These are phyloP conservation scores for Macrocentrus cingulum DNA, from an alignment of 1,140 invertebrate species.

Conservation along the genomic window DNA sequence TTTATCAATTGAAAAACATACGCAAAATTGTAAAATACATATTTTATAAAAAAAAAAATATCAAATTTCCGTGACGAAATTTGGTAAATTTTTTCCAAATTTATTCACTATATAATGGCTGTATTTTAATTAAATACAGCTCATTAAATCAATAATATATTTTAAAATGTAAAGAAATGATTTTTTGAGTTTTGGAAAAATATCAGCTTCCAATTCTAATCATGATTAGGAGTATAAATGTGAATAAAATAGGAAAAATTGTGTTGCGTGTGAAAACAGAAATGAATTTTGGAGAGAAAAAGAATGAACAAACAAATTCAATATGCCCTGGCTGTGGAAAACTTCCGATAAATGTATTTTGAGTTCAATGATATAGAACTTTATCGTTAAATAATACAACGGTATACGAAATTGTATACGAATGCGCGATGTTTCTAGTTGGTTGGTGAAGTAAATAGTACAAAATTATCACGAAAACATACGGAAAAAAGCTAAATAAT, in stretches of 20 bases:
- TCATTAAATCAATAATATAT: too few species aligned
- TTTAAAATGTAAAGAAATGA: too few species aligned
- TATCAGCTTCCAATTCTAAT: too few species aligned
- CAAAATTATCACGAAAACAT: constrained; percentile 11
- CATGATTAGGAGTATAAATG: too few species aligned
- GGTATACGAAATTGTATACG: constrained; percentile 20
- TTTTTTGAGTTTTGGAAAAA: too few species aligned
- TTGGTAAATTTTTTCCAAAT: too few species aligned
- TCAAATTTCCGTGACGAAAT: too few species aligned
- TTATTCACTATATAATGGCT: too few species aligned
- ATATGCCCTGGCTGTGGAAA: constrained; percentile 22
- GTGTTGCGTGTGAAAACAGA: constrained; percentile 7
- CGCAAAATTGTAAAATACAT: too few species aligned
- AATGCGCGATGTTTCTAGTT: neutral
- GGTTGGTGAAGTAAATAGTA: constrained; percentile 6
- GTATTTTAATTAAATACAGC: too few species aligned
- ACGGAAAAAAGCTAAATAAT: constrained; percentile 4
- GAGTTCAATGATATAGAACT: constrained; percentile 4
- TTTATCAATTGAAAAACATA: too few species aligned
- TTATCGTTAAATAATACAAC: neutral
- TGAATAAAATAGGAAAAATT: neutral
- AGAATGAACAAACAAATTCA: neutral
- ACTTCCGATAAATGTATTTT: neutral
- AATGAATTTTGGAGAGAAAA: neutral
- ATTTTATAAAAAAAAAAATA: too few species aligned